Evolutionary conservation across 2,888 invertebrate genomes (phyloP).

Genomic region (Callinectes sapidus): DNA sequence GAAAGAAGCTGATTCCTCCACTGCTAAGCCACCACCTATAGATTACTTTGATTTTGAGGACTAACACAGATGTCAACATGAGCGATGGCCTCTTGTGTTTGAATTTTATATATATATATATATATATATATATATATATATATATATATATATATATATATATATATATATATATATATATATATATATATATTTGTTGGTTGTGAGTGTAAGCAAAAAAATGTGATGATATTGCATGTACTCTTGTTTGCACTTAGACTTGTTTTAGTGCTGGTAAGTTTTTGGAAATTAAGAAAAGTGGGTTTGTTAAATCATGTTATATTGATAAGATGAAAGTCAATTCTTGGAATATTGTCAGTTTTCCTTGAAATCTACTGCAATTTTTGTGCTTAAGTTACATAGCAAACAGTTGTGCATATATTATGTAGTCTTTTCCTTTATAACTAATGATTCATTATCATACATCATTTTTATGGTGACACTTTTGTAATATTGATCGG

Average conservation of each 20-base stretch:
- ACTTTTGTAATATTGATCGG: background rate
- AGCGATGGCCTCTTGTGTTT: background rate
- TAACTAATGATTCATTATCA: background rate
- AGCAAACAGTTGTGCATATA: background rate
- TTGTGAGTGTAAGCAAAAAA: background rate
- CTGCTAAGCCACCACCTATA: conserved; percentile 57
- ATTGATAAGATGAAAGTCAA: background rate
- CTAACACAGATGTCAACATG: background rate
- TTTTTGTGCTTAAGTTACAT: background rate
- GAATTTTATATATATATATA: conserved; percentile 41
- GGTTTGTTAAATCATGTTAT: background rate
- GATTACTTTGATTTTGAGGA: conserved; percentile 71
- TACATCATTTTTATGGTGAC: background rate
- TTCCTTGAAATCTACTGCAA: background rate
- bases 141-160: conserved; percentile 47
- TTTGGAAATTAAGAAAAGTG: background rate
- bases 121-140: conserved; percentile 31
- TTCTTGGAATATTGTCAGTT: background rate
- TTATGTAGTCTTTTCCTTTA: background rate
- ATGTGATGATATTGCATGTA: background rate
- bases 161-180: conserved; percentile 8
- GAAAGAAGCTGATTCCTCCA: conserved; percentile 40
- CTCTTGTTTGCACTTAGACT: background rate
- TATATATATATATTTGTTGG: conserved; percentile 43
- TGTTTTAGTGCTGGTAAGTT: background rate